These are phyloP conservation scores for Sarcophaga caerulescens DNA, from an alignment of 2,888 invertebrate species.

Conservation along the genomic window DNA sequence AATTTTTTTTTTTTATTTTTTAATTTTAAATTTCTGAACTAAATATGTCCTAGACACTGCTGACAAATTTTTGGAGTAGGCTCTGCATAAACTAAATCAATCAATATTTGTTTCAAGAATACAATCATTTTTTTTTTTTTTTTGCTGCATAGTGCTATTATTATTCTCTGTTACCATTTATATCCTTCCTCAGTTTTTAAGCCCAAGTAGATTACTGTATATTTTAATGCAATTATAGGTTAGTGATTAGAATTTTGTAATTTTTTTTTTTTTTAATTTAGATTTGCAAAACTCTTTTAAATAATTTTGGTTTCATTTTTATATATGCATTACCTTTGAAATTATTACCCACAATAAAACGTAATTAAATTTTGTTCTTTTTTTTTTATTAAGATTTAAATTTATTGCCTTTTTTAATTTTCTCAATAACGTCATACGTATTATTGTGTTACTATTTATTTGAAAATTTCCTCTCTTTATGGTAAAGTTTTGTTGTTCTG, in stretches of 20 bases:
- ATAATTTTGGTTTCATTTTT: background rate
- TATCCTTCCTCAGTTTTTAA: conserved; percentile 55
- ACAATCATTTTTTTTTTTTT: background rate
- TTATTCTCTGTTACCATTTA: conserved; percentile 28
- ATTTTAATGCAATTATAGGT: conserved; percentile 48
- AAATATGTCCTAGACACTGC: too few relatives aligned
- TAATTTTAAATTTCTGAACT: too few relatives aligned
- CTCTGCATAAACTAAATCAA: too few relatives aligned
- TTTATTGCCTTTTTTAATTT: background rate
- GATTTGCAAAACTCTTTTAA: background rate
- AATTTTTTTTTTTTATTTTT: too few relatives aligned
- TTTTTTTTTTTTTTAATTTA: conserved; percentile 16
- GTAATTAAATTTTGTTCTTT: background rate
- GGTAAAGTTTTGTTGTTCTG: conserved; percentile 44
- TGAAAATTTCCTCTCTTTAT: background rate
- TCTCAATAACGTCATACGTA: too few relatives aligned
- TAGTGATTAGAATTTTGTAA: conserved; percentile 47
- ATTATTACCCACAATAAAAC: too few relatives aligned
- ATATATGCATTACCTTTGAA: too few relatives aligned
- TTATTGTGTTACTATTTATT: background rate
- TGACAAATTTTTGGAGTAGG: too few relatives aligned
- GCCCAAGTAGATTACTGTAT: conserved; percentile 34
- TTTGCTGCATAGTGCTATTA: background rate
- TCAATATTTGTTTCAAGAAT: conserved; percentile 34
- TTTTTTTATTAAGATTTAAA: background rate